phyloP scores from a whole-genome alignment of 2,113 vertebrate species.

The Gallinago jamesoni region DNA sequence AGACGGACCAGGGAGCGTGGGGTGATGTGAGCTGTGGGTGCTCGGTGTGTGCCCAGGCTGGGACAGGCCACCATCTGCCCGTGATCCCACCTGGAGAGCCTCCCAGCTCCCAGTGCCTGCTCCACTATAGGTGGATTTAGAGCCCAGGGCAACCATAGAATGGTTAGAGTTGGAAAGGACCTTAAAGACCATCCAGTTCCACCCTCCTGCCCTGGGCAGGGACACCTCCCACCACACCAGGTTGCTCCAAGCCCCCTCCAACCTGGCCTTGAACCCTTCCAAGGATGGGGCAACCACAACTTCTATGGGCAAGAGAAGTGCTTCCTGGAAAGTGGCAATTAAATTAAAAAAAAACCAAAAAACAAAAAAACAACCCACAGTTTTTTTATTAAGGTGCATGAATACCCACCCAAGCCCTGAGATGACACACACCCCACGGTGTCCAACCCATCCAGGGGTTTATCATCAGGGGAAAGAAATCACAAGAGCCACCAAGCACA shows the following conservation, averaged over 20 bases:
- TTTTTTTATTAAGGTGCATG: not conserved
- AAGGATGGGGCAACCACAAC: too few relatives aligned
- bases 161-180: too few relatives aligned
- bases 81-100: not conserved
- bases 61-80: not conserved
- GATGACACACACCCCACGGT: rapidly evolving
- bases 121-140: rapidly evolving
- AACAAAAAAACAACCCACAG: too few relatives aligned
- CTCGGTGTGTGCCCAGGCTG: not conserved
- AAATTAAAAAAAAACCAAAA: not conserved
- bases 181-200: too few relatives aligned
- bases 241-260: too few relatives aligned
- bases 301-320: too few relatives aligned
- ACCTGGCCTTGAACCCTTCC: too few relatives aligned
- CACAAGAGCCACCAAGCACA: rapidly evolving
- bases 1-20: rapidly evolving
- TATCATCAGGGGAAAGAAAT: not conserved
- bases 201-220: too few relatives aligned
- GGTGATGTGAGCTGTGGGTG: rapidly evolving
- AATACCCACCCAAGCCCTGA: not conserved
- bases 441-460: not conserved
- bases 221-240: too few relatives aligned
- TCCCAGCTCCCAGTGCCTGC: not conserved
- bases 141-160: not conserved
- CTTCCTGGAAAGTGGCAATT: not conserved